These are phyloP conservation scores for Carollia perspicillata DNA, from an alignment of 2,113 vertebrate genomes.

Conservation along the genomic window DNA sequence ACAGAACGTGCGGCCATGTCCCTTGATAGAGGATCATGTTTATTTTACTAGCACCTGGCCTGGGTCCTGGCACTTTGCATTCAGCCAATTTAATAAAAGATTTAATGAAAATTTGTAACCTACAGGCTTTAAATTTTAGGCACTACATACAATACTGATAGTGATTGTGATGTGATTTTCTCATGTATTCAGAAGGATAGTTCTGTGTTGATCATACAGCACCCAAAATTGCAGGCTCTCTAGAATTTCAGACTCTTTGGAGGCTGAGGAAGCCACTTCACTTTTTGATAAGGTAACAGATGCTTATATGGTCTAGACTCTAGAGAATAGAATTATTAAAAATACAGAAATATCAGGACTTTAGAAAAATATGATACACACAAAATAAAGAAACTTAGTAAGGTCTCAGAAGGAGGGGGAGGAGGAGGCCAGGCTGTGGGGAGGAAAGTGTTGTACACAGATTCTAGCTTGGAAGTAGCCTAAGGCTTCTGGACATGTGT, in stretches of 20 bases:
- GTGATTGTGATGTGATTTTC: neutral
- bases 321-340: neutral
- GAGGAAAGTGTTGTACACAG: neutral
- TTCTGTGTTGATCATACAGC: neutral
- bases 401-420: neutral
- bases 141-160: neutral
- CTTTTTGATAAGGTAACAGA: neutral
- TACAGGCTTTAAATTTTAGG: neutral
- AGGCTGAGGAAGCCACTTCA: neutral
- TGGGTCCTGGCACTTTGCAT: neutral
- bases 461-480: neutral
- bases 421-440: no score
- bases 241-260: neutral
- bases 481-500: neutral
- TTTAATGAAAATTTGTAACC: neutral
- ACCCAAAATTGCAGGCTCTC: neutral
- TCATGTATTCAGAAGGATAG: neutral
- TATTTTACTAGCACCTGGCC: neutral
- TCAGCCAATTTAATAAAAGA: neutral
- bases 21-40: neutral
- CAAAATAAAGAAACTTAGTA: neutral
- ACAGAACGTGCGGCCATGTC: neutral
- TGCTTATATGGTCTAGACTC: neutral
- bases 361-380: neutral
- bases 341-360: neutral